Percentiles rank a stretch among this genome's conserved stretches.
Conservation (phyloP, 2,113 vertebrate genomes). For the Taurulus bubalis region DNA sequence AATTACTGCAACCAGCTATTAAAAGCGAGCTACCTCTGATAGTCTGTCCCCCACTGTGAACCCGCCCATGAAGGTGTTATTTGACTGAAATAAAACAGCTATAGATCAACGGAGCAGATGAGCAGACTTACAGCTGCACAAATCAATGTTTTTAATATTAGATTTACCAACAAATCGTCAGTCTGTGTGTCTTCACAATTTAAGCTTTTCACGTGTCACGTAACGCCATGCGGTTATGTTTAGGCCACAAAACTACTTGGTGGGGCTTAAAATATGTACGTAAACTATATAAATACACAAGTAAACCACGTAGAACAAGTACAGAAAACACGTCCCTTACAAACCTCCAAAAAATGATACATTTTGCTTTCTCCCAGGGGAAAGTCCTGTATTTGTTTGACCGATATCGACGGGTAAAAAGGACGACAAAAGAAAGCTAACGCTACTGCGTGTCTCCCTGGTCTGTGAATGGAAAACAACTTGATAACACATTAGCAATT, state of each 20-base stretch:
- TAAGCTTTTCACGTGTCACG: too few species aligned
- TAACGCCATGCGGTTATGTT: too few species aligned
- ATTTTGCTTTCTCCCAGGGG: not conserved
- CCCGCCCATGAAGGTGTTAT: not conserved
- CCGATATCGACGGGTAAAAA: not conserved
- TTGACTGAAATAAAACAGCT: not conserved
- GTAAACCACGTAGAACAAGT: not conserved
- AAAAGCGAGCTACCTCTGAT: constrained; percentile 4
- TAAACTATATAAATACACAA: not conserved
- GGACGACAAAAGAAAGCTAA: not conserved
- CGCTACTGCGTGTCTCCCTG: not conserved
- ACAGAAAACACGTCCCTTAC: not conserved
- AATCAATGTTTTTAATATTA: not conserved
- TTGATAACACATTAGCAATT: not conserved
- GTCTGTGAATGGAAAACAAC: not conserved
- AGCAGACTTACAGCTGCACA: not conserved
- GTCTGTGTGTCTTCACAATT: too few species aligned
- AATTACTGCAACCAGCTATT: constrained; percentile 30
- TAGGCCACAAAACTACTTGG: too few species aligned
- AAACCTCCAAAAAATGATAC: too few species aligned
- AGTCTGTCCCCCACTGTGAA: not conserved
- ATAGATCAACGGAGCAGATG: not conserved
- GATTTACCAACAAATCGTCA: too few species aligned
- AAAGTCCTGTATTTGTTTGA: not conserved
- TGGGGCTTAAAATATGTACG: not conserved